Conservation (phyloP, 2,113 vertebrate genomes). For the Dicaeum eximium region DNA sequence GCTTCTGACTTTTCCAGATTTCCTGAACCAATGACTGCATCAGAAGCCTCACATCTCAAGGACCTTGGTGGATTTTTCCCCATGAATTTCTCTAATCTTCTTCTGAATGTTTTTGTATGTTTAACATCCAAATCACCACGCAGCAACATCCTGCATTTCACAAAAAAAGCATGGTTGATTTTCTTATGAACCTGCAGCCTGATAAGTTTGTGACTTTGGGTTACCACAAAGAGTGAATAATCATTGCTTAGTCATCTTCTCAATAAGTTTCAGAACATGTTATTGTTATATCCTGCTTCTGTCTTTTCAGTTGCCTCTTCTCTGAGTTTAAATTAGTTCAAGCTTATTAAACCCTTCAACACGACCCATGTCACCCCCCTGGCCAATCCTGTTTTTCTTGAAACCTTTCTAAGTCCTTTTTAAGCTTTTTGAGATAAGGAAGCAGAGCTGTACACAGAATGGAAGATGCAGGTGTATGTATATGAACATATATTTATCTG, state of each 20-base stretch:
- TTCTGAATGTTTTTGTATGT: background rate
- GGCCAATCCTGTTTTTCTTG: background rate
- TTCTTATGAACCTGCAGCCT: background rate
- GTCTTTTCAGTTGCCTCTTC: background rate
- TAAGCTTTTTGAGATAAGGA: background rate
- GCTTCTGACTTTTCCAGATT: background rate
- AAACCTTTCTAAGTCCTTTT: background rate
- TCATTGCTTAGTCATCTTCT: background rate
- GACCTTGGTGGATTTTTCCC: background rate
- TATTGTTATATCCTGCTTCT: background rate
- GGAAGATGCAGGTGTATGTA: background rate
- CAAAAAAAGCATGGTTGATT: background rate
- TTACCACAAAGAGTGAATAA: background rate
- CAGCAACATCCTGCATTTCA: background rate
- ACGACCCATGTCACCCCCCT: background rate
- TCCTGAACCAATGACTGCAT: background rate
- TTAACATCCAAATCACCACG: background rate
- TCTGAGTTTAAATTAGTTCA: background rate
- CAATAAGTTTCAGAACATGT: background rate
- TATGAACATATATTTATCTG: background rate
- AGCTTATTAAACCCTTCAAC: background rate
- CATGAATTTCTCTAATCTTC: background rate
- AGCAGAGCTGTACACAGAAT: background rate
- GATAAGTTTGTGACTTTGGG: background rate
- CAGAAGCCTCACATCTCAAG: background rate